Evolutionary conservation across 2,797 vertebrate genomes (phyloP), one percentile per base, ranked within the genome.

Genomic region (Pseudopleuronectes americanus): DNA sequence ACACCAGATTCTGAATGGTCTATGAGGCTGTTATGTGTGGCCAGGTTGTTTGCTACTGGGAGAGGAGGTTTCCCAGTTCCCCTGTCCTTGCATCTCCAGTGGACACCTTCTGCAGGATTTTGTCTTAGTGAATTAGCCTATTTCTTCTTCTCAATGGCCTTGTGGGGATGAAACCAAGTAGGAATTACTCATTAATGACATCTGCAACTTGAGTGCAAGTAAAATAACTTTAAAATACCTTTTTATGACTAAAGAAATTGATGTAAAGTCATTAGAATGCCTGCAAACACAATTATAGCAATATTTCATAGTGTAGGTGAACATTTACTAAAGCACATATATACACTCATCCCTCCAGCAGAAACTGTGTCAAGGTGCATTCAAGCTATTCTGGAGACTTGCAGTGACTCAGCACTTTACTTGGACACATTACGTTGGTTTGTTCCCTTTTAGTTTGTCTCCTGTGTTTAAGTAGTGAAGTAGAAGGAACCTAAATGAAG

Each of bases 361-460:
- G n/a, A 64, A 54, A 31, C 26, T 24, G 19, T 45, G 24, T 41
- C 49, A 55, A 8, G 14, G 38, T 67, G 19, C 21, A 66, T 66
- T 47, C 4, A 48, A 31, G 41, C 13, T 38, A 16, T 36, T 38
- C 22, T 23, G 22, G 51, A 57, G 45, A 3, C 53, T 47, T 47
- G 45, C 17, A 33, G 31, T 33, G 31, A 10, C 31, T 33, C 31
- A 33, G 31, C 36, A 12, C 36, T 38, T 38, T 38, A 38, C 36
- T 38, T 13, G 9, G 36, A 38, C 43, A 45, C 43, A 23, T 49
- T 48, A 8, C 36, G 33, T 24, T 57, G 4, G 10, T 49, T 57
- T 53, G 28, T 31, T 47, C 6, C 55, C 28, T 4, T 47, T 69
- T 21, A 22, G 9, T 41, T 67, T 51, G 45, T 24, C 57, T 17